A percentile compares a stretch with the other conserved stretches of the same genome.
Conservation (phyloP, 2,797 vertebrate genomes). For the Monodelphis domestica region DNA sequence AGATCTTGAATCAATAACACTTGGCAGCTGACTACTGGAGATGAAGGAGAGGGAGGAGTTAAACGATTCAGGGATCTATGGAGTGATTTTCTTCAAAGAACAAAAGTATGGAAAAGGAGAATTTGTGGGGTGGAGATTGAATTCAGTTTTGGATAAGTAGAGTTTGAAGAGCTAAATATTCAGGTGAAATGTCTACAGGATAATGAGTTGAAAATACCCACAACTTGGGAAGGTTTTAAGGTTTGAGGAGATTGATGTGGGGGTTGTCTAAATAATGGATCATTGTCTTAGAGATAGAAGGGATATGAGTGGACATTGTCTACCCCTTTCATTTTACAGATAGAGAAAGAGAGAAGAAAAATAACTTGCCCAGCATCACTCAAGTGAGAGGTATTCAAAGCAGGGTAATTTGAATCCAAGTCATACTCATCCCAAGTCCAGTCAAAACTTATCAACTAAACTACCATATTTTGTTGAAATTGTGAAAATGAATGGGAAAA, state of each 20-base stretch:
- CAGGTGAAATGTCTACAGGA: background rate
- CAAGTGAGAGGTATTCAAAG: background rate
- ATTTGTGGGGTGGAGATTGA: background rate
- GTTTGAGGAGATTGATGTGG: background rate
- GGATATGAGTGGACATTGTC: background rate
- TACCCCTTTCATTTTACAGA: background rate
- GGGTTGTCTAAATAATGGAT: background rate
- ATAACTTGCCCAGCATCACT: background rate
- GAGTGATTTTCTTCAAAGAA: background rate
- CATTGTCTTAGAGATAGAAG: background rate
- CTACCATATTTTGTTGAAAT: background rate
- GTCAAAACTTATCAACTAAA: background rate
- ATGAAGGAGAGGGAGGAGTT: background rate
- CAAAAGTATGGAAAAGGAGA: background rate
- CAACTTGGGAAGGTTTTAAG: background rate
- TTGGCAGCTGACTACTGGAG: background rate
- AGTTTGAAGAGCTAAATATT: background rate
- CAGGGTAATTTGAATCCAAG: background rate
- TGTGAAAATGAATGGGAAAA: background rate
- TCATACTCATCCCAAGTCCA: too few species aligned
- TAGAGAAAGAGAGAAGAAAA: background rate
- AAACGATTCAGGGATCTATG: background rate
- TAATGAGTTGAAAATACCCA: background rate
- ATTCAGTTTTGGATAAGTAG: background rate
- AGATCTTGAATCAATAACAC: too few species aligned